phyloP scores from a whole-genome alignment of 2,888 invertebrate species.

The Temnothorax ravouxi region DNA sequence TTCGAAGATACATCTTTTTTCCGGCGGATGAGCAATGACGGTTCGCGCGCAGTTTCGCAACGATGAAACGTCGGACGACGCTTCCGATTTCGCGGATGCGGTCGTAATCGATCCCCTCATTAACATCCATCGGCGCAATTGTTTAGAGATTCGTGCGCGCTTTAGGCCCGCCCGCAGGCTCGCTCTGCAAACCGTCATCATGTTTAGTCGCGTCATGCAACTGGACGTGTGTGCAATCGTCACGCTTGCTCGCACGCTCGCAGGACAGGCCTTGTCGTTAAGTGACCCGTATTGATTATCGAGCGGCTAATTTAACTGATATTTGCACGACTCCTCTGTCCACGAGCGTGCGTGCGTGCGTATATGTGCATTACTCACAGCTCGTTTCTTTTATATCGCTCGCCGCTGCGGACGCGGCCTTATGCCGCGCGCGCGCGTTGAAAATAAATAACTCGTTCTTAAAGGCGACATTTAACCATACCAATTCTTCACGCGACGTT shows the following conservation, averaged over 20 bases:
- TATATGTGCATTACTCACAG: slow-evolving; percentile 9
- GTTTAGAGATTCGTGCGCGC: slow-evolving; percentile 36
- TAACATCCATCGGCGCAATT: slow-evolving; percentile 44
- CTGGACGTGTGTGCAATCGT: slow-evolving; percentile 43
- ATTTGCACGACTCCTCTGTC: slow-evolving; percentile 31
- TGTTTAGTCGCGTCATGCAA: slow-evolving; percentile 50
- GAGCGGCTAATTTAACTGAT: slow-evolving; percentile 56
- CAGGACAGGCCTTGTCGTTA: slow-evolving; percentile 53
- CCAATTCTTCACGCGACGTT: neutral
- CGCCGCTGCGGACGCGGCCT: neutral
- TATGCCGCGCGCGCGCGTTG: neutral
- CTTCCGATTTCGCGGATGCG: slow-evolving; percentile 8
- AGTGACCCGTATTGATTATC: slow-evolving; percentile 61
- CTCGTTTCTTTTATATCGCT: slow-evolving; percentile 23
- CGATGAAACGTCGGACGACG: neutral
- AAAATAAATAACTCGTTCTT: slow-evolving; percentile 27
- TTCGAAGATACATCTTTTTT: neutral
- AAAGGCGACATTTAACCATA: slow-evolving; percentile 12
- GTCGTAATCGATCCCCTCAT: slow-evolving; percentile 35
- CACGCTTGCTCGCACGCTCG: slow-evolving; percentile 47
- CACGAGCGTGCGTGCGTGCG: neutral
- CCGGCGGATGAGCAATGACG: neutral
- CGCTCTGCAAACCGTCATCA: slow-evolving; percentile 36
- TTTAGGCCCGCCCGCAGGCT: slow-evolving; percentile 12
- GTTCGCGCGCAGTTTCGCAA: slow-evolving; percentile 1